Conservation (phyloP, 2,888 invertebrate species). For the Troides aeacus region DNA sequence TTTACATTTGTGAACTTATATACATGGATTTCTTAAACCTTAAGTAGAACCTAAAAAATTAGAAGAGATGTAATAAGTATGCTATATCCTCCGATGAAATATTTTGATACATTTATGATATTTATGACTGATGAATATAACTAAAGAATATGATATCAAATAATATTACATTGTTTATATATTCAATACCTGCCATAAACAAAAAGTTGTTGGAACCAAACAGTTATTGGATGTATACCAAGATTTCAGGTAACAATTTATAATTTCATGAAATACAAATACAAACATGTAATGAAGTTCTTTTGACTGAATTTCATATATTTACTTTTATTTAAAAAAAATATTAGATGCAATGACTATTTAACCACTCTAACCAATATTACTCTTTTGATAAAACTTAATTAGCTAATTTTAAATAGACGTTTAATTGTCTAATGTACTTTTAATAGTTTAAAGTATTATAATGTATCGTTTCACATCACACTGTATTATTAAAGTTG, state of each 20-base stretch:
- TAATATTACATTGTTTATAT: not conserved
- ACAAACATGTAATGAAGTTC: too few relatives aligned
- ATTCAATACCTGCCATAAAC: not conserved
- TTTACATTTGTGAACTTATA: not conserved
- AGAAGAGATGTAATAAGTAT: not conserved
- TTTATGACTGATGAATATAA: too few relatives aligned
- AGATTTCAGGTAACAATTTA: not conserved
- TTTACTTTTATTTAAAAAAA: too few relatives aligned
- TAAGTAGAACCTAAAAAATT: not conserved
- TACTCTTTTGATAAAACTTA: too few relatives aligned
- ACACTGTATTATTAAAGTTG: not conserved
- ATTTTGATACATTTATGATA: not conserved
- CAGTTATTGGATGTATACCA: not conserved
- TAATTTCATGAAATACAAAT: not conserved
- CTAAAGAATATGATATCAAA: not conserved
- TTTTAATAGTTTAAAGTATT: not conserved
- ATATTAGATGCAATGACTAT: too few relatives aligned
- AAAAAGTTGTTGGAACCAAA: not conserved
- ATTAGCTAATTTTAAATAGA: not conserved
- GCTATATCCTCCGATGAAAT: not conserved
- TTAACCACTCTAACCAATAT: too few relatives aligned
- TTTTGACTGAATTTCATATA: too few relatives aligned
- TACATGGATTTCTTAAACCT: conserved; percentile 11
- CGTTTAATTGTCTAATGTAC: not conserved
- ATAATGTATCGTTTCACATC: not conserved